These are phyloP conservation scores for Trilocha varians DNA, from an alignment of 2,888 invertebrate genomes.

Conservation along the genomic window DNA sequence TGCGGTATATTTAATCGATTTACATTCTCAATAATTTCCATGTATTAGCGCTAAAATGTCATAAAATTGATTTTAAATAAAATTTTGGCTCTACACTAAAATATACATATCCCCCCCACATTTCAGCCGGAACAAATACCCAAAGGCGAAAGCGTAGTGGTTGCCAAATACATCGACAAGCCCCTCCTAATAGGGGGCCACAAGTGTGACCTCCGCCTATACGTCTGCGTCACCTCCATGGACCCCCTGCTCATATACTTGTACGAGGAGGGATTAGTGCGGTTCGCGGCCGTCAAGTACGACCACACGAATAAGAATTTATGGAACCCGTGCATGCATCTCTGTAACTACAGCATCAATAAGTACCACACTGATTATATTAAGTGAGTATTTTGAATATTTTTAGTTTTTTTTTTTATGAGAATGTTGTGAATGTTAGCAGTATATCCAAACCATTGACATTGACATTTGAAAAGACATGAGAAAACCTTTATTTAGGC, in stretches of 20 bases:
- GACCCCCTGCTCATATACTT: conserved; percentile 95
- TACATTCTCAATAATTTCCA: too few species aligned
- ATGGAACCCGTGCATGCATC: conserved; percentile 97
- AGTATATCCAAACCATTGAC: too few species aligned
- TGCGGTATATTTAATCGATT: too few species aligned
- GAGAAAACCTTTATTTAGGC: too few species aligned
- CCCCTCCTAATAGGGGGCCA: conserved; percentile 92
- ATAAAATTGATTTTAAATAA: too few species aligned
- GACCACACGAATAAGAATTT: conserved; percentile 92
- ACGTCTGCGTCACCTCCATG: conserved; percentile 94
- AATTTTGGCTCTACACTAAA: too few species aligned
- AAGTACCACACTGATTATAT: conserved; percentile 97
- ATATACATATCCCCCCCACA: too few species aligned
- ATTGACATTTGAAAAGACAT: too few species aligned
- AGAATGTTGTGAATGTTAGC: too few species aligned
- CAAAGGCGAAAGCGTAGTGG: conserved; percentile 91
- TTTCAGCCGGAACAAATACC: conserved; percentile 90
- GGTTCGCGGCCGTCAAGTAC: conserved; percentile 96
- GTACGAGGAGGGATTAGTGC: conserved; percentile 95
- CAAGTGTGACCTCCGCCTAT: conserved; percentile 96
- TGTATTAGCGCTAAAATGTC: too few species aligned
- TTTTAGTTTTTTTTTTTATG: not conserved
- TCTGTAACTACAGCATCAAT: conserved; percentile 98
- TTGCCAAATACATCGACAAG: conserved; percentile 90
- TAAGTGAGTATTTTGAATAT: conserved; percentile 76